Evolutionary conservation across 2,888 invertebrate species (phyloP), one percentile per base, ranked within the genome.

Genomic region (Clistopyga incitator): DNA sequence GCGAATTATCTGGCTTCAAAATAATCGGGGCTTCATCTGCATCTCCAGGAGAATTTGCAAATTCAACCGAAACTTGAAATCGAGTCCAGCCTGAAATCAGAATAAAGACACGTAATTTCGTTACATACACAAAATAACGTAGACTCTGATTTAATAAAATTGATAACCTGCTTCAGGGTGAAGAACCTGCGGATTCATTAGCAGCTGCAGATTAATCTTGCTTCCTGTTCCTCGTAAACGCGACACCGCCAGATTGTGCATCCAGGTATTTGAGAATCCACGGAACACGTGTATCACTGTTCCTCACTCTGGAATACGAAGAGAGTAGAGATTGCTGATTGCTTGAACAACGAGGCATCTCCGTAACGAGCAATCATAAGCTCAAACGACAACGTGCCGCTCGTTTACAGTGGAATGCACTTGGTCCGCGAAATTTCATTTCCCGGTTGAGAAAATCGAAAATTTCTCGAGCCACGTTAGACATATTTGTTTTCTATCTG

Each of bases 121-220:
- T 38, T 38, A 38, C 8, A 38, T 8, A 10, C 10, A 6, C 10
- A 10, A 10, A 2, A 38, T 10, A 38, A 8, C 10, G 10, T 10
- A 38, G 38, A 10, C 8, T 38, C 10, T n/a, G n/a, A n/a, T n/a
- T n/a, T n/a, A n/a, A n/a, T n/a, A n/a, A n/a, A n/a, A n/a, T n/a
- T n/a, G n/a, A n/a, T n/a, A n/a, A n/a, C n/a, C n/a, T n/a, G n/a
- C 65, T 47, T 34, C 54, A 67, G 10, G 34, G 15, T 29, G 29
- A 15, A n/a, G 47, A 13, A 80, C 52, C 68, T 61, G 42, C 59
- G 45, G 75, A 75, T 80, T 80, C 80, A 70, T 80, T 80, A 80
- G 34, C 61, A 18, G 20, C 38, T 54, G 29, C 52, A 80, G 68
- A 80, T 75, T 80, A 80, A 61, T 70, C 75, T 68, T 50, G 59